Evolutionary conservation across 2,888 invertebrate species (phyloP), one percentile per base, ranked within the genome.

Genomic region (Heliconius erato): DNA sequence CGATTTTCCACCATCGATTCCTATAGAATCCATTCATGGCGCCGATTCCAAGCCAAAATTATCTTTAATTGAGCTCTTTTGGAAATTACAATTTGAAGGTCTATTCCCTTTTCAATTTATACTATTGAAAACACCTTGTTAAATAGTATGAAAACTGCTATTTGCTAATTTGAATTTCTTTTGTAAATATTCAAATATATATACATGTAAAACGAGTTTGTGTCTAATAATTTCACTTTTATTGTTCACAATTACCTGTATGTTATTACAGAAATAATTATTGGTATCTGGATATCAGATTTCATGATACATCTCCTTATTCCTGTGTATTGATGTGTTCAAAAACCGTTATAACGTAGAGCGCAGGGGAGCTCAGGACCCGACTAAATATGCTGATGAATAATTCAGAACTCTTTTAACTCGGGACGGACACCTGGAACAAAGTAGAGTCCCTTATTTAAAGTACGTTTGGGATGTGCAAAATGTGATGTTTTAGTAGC

Each of bases 361-460:
- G 89, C 86, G 87, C 87, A 86, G 87, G 88, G 82, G 82, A 86
- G 87, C 87, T 77, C 89, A 90, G 91, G 90, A 89, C 90, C 88
- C 90, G 91, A 91, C 91, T 94, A 93, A 94, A 94, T 94, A 94
- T 94, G 91, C 90, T 90, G 89, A 91, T 95, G 94, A 95, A 95
- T 95, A 87, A 95, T 96, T 95, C 95, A 95, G 90, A 87, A 91
- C 92, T 92, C 93, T 94, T 94, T 95, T 93, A 93, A 92, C 91
- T 89, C 89, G 88, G 90, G 87, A 86, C 87, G 90, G 88, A 90
- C 95, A 94, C 94, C 95, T 95, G 95, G 89, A 95, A 95, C 94
- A 95, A 94, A 95, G 91, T 92, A 93, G 88, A 92, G 90, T 91
- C 90, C 90, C 91, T 93, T 92, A 93, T 93, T 94, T 92, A 91